These are phyloP conservation scores for Myiozetetes cayanensis DNA, from an alignment of 2,113 vertebrate genomes.

Conservation along the genomic window DNA sequence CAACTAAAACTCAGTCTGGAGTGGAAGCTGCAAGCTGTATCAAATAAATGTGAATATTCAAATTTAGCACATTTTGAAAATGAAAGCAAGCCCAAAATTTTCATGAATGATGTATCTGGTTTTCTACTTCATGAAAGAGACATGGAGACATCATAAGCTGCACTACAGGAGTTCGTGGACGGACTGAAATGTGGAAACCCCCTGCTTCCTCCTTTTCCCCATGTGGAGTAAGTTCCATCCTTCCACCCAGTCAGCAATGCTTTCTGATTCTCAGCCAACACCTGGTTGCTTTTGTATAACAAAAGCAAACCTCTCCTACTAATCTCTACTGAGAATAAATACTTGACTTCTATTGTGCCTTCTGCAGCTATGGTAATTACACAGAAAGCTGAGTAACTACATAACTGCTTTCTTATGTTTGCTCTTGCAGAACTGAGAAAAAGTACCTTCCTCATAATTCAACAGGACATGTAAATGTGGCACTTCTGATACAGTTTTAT, in stretches of 20 bases:
- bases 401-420: not conserved
- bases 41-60: not conserved
- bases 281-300: not conserved
- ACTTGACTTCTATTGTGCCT: not conserved
- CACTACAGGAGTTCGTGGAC: not conserved
- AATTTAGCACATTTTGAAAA: not conserved
- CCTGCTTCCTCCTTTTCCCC: not conserved
- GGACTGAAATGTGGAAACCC: not conserved
- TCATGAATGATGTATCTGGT: accelerated
- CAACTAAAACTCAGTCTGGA: not conserved
- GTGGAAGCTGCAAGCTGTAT: not conserved
- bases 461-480: not conserved
- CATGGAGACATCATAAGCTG: not conserved
- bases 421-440: not conserved
- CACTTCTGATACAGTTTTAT: not conserved
- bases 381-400: not conserved
- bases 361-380: not conserved
- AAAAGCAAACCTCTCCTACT: not conserved
- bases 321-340: not conserved
- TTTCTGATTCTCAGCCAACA: not conserved
- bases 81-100: not conserved
- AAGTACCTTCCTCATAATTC: not conserved
- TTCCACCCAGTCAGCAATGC: not conserved
- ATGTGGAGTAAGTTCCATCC: not conserved
- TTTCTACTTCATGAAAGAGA: not conserved